Conservation (phyloP, 37 sponge, comb jelly and placozoan genomes). For the Corticium candelabrum region DNA sequence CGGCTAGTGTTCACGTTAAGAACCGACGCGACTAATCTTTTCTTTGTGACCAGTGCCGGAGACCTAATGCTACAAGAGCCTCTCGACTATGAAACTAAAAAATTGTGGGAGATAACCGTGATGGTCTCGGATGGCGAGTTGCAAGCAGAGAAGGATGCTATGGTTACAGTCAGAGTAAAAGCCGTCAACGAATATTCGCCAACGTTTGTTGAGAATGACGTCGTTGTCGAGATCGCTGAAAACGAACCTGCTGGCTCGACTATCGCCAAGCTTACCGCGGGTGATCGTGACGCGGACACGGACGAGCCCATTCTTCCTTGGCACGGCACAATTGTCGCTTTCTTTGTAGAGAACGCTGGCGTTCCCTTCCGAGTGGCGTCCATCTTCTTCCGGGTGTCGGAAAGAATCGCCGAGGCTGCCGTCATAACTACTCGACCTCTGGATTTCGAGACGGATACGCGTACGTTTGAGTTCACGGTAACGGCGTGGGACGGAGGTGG, state of each 20-base stretch:
- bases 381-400: too few species aligned
- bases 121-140: background rate
- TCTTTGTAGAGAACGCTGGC: too few species aligned
- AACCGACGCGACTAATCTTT: background rate
- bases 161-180: constrained; percentile 22
- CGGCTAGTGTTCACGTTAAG: background rate
- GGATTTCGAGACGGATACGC: too few species aligned
- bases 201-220: background rate
- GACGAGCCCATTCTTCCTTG: too few species aligned
- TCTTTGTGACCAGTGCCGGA: background rate
- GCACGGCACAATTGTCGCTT: too few species aligned
- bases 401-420: too few species aligned
- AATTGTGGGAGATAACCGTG: background rate
- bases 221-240: constrained; percentile 24
- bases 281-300: background rate
- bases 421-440: too few species aligned
- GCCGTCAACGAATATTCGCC: constrained; percentile 66
- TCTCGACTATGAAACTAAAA: background rate
- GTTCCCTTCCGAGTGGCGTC: too few species aligned
- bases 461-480: too few species aligned
- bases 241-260: constrained; percentile 3
- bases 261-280: background rate
- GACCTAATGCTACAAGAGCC: background rate
- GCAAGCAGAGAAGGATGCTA: constrained; percentile 12
- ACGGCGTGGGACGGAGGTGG: too few species aligned